Evolutionary conservation across 2,888 invertebrate species (phyloP).

Genomic region (Torymus tubicola): DNA sequence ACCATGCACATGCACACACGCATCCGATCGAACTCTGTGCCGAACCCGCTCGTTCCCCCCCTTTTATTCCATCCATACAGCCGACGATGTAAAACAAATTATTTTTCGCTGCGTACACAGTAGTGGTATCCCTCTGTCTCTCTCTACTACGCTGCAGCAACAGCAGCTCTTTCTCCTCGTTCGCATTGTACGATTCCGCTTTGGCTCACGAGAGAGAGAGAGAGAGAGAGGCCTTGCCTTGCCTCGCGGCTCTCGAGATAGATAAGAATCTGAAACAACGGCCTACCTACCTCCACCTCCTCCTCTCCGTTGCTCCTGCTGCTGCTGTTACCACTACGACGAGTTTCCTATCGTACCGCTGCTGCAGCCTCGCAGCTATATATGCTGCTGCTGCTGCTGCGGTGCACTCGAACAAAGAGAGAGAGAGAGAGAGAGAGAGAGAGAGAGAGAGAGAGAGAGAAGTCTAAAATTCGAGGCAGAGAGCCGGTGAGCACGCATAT

Average conservation of each 20-base stretch:
- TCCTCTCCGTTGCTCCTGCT: neutral
- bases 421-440: neutral
- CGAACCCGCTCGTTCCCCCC: too few relatives aligned
- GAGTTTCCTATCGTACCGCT: slow-evolving; percentile 6
- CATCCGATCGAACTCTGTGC: too few relatives aligned
- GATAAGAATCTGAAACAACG: slow-evolving; percentile 56
- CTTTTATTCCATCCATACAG: neutral
- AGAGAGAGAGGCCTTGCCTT: slow-evolving; percentile 11
- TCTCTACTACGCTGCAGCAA: neutral
- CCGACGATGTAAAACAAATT: slow-evolving; percentile 56
- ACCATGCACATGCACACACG: neutral
- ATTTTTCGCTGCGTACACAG: slow-evolving; percentile 51
- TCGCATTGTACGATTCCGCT: neutral
- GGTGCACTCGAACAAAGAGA: slow-evolving; percentile 15
- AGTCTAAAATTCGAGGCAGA: slow-evolving; percentile 2
- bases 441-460: slow-evolving; percentile 12
- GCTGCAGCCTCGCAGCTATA: slow-evolving; percentile 1
- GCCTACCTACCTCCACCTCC: slow-evolving; percentile 19
- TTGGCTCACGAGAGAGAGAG: too few relatives aligned
- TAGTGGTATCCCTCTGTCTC: slow-evolving; percentile 16
- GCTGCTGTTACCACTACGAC: slow-evolving; percentile 28
- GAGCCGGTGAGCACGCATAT: neutral
- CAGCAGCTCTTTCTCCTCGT: slow-evolving; percentile 12
- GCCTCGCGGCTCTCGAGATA: slow-evolving; percentile 34
- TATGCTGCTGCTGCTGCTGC: neutral